Percentiles rank a stretch among this genome's conserved stretches.
phyloP scores from a whole-genome alignment of 1,140 invertebrate genomes.

The Lepidurus arcticus region DNA sequence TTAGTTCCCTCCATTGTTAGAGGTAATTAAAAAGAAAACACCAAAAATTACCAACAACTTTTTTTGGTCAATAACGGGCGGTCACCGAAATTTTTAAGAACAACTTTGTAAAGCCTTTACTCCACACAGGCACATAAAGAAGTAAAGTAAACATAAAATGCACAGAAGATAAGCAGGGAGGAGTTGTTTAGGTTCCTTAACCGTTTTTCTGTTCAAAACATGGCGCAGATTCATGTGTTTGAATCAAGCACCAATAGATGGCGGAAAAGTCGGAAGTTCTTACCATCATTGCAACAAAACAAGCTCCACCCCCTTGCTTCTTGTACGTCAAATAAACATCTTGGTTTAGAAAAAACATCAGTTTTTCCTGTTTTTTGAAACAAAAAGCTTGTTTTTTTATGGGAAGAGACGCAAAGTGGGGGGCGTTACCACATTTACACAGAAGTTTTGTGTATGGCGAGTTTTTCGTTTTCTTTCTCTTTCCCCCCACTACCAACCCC shows the following conservation, averaged over 20 bases:
- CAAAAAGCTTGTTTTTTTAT: neutral
- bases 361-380: neutral
- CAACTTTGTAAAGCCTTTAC: constrained; percentile 9
- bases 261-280: neutral
- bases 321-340: constrained; percentile 22
- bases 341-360: neutral
- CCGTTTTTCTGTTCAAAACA: neutral
- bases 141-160: neutral
- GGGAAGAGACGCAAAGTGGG: constrained; percentile 13
- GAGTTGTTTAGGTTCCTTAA: neutral
- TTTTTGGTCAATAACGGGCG: constrained; percentile 12
- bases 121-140: constrained; percentile 4
- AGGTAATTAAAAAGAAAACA: neutral
- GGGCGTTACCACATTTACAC: neutral
- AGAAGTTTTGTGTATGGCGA: neutral
- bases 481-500: neutral
- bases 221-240: neutral
- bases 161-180: neutral
- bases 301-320: neutral
- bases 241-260: neutral
- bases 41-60: neutral
- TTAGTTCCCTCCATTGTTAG: constrained; percentile 18
- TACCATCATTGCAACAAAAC: constrained; percentile 1
- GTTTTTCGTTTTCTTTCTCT: neutral
- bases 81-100: constrained; percentile 1